phyloP scores from a whole-genome alignment of 2,888 invertebrate genomes.

The Netelia virgata region DNA sequence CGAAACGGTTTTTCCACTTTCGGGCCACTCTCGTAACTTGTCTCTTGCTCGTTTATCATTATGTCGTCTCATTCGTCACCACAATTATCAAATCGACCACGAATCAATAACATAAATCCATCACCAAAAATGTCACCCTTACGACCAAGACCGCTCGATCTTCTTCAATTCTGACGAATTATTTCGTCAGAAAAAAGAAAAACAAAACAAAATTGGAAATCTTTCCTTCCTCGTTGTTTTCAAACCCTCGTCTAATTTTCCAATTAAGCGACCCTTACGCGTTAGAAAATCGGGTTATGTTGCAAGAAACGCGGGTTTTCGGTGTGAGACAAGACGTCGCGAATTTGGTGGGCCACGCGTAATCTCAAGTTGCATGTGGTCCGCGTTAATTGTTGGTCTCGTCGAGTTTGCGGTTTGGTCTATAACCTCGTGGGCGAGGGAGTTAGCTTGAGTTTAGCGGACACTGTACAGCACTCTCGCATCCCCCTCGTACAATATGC shows the following conservation, averaged over 20 bases:
- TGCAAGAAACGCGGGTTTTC: too few relatives aligned
- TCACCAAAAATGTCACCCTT: too few relatives aligned
- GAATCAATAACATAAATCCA: too few relatives aligned
- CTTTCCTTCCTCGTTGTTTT: too few relatives aligned
- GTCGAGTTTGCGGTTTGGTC: constrained; percentile 45
- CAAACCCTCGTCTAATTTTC: too few relatives aligned
- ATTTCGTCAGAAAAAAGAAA: too few relatives aligned
- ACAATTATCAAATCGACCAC: not conserved
- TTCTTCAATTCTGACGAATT: too few relatives aligned
- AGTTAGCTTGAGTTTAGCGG: constrained; percentile 34
- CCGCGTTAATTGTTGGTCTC: constrained; percentile 46
- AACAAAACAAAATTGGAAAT: too few relatives aligned
- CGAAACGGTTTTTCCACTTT: constrained; percentile 15
- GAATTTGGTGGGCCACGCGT: constrained; percentile 10
- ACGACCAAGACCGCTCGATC: too few relatives aligned
- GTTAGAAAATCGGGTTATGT: too few relatives aligned
- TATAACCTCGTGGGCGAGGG: constrained; percentile 5
- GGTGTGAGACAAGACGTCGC: not conserved
- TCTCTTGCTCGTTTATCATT: not conserved
- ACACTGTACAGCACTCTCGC: constrained; percentile 17
- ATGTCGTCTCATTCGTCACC: not conserved
- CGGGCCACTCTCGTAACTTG: constrained; percentile 18
- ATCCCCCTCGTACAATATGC: constrained; percentile 42
- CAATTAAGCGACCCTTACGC: too few relatives aligned
- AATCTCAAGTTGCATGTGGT: constrained; percentile 10